A percentile compares a stretch with the other conserved stretches of the same genome.
These are phyloP conservation scores for Odocoileus hemionus DNA, from an alignment of 2,113 vertebrate species.

Conservation along the genomic window DNA sequence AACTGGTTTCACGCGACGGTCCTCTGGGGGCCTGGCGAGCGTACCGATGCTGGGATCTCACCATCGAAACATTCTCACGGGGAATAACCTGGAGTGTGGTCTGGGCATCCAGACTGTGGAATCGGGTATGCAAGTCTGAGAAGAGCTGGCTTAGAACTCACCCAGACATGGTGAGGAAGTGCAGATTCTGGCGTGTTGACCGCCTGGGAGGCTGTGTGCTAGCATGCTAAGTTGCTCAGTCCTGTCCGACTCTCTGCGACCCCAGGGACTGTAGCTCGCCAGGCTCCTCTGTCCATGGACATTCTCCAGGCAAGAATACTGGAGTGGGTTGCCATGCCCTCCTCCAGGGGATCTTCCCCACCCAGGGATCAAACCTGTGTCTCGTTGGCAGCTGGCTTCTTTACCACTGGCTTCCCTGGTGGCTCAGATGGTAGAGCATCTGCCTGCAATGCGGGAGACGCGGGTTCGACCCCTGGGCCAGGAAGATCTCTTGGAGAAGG, in stretches of 20 bases:
- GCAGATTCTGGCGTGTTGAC: fast-evolving
- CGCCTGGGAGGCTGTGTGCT: background rate
- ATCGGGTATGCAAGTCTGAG: background rate
- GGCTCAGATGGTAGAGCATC: background rate
- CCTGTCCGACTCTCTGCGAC: background rate
- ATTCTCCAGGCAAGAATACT: background rate
- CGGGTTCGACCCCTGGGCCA: fast-evolving
- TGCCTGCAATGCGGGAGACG: fast-evolving
- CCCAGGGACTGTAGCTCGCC: background rate
- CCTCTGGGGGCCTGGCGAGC: background rate
- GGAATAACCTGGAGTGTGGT: background rate
- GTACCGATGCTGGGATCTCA: background rate
- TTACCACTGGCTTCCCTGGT: background rate
- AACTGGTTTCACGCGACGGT: background rate
- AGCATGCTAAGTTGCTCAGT: background rate
- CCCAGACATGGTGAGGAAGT: fast-evolving
- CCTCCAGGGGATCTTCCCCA: background rate
- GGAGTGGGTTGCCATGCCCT: background rate
- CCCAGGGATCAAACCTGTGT: fast-evolving
- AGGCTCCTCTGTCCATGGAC: background rate
- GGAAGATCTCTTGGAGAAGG: background rate
- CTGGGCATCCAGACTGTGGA: background rate
- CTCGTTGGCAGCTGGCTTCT: fast-evolving
- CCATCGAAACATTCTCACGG: too few species aligned
- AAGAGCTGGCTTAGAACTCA: background rate